Base-by-base conservation (phyloP, 2,888 invertebrate genomes). In the Phyllotreta cruciferae region DNA sequence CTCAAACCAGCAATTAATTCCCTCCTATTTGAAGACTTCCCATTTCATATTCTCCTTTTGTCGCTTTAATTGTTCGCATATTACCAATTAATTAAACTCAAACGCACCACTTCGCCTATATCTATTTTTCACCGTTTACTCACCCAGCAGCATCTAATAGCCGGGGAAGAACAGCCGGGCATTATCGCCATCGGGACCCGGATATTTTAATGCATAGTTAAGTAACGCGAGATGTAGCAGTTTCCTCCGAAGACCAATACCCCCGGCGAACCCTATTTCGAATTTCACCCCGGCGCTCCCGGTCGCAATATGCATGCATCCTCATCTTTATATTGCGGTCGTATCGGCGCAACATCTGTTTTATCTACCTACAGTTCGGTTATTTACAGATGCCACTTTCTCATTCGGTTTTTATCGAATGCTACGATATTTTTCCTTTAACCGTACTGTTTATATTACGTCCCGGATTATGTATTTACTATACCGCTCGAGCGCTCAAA, bases 191-290 rank as follows among this genome's bases (percentile, higher is more conserved):
- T 52, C 37, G 52, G 36, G 50, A 24, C 50, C 36, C 41, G 70
- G 73, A 73, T 75, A 75, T 75, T 77, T 76, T 77, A 77, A 77
- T 77, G 77, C 77, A 77, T 77, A 77, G 75, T 76, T 77, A 75
- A 77, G 77, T 74, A 74, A 74, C 71, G 64, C 66, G 68, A 70
- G 66, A 73, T 70, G 71, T 68, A 68, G 69, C 60, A 67, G 70
- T 72, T 74, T 70, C 54, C 76, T 75, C 75, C 63, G 71, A 74
- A 76, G 75, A 72, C 73, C 76, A 73, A 76, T 76, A 75, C 71
- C 68, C 69, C 54, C 11, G 66, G 60, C 57, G 66, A 69, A 69
- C 70, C 68, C 71, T 66, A 67, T 66, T 72, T 70, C 65, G 70
- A 72, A 73, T 72, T 72, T 71, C 66, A 64, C 66, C 70, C 70